A percentile compares a stretch with the other conserved stretches of the same genome.
phyloP scores from a whole-genome alignment of 2,888 invertebrate genomes.

The Apamea monoglypha region DNA sequence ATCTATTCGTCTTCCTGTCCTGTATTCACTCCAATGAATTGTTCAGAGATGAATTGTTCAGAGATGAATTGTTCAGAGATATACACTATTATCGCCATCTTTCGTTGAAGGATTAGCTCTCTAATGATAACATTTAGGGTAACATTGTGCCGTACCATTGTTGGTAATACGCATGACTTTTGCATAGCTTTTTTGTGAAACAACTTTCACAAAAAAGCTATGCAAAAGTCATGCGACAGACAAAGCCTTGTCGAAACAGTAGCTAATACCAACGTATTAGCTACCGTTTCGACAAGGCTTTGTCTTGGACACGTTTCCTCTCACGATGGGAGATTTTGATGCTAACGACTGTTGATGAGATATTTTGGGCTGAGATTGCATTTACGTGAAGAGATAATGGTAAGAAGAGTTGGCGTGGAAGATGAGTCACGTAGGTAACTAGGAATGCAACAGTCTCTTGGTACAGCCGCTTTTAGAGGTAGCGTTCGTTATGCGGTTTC shows the following conservation, averaged over 20 bases:
- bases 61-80: constrained; percentile 79
- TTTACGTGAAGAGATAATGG: not conserved
- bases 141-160: constrained; percentile 62
- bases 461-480: not conserved
- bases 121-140: constrained; percentile 84
- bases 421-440: not conserved
- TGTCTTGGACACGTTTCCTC: constrained; percentile 56
- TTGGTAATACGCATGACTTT: constrained; percentile 71
- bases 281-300: constrained; percentile 51
- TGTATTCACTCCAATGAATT: constrained; percentile 77
- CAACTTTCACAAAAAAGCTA: too few relatives aligned
- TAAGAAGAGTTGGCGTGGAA: not conserved
- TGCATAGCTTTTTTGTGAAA: constrained; percentile 69
- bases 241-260: too few relatives aligned
- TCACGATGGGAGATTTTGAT: constrained; percentile 43
- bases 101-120: constrained; percentile 79
- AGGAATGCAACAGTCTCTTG: not conserved
- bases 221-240: too few relatives aligned
- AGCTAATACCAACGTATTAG: too few relatives aligned
- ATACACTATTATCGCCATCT: constrained; percentile 74
- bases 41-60: constrained; percentile 76
- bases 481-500: not conserved
- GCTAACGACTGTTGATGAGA: constrained; percentile 34
- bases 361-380: constrained; percentile 19
- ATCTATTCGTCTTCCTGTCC: constrained; percentile 67